Percentiles rank a stretch among this genome's conserved stretches.
Evolutionary conservation across 2,797 vertebrate species (phyloP).

Genomic region (Onychomys leucogaster): DNA sequence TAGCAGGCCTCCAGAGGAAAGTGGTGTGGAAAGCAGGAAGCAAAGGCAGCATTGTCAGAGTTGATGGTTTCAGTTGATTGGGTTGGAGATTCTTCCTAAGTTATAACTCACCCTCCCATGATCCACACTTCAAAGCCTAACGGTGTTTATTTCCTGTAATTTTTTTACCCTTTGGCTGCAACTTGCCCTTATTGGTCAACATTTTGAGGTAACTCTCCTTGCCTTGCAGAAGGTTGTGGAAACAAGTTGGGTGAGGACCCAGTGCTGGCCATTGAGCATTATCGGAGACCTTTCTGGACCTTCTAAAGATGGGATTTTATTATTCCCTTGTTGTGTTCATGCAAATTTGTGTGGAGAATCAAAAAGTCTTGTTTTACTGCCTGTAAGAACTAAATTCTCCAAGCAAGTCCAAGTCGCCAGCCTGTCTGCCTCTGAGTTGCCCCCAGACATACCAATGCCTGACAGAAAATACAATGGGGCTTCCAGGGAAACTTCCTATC

Average conservation of each 20-base stretch:
- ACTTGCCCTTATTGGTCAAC: background rate
- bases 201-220: background rate
- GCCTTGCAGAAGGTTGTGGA: background rate
- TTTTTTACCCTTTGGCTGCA: background rate
- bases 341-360: background rate
- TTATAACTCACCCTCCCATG: background rate
- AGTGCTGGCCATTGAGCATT: background rate
- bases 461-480: background rate
- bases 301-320: slow-evolving; percentile 2
- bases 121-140: background rate
- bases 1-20: background rate
- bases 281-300: background rate
- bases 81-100: background rate
- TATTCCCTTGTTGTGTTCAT: background rate
- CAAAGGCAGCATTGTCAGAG: background rate
- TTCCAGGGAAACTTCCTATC: background rate
- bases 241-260: background rate
- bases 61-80: background rate
- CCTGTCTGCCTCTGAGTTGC: background rate
- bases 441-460: background rate
- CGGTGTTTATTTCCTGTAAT: background rate
- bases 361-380: background rate
- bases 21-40: background rate
- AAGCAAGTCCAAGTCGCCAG: background rate
- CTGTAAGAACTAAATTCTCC: background rate